Conservation (phyloP, 1,140 invertebrate genomes). For the Zeugodacus cucurbitae region DNA sequence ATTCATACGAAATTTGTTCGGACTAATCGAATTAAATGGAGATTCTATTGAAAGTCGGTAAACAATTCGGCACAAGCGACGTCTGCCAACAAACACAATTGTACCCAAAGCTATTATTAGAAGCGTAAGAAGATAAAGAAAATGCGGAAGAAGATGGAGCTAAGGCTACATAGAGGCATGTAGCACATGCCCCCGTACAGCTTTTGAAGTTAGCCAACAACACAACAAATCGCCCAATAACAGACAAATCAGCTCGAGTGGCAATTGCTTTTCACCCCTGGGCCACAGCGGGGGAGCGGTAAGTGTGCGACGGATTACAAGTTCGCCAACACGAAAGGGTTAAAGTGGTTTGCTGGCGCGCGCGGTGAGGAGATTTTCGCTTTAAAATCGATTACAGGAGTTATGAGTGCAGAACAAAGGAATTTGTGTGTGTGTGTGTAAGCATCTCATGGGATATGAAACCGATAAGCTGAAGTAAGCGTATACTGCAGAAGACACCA, state of each 20-base stretch:
- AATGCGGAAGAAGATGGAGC: background rate
- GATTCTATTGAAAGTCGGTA: conserved; percentile 11
- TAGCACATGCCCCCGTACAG: background rate
- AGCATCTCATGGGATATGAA: background rate
- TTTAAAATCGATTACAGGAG: conserved; percentile 30
- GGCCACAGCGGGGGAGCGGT: no score
- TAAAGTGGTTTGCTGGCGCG: background rate
- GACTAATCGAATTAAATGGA: conserved; percentile 28
- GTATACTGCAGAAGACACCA: background rate
- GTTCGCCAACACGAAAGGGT: background rate
- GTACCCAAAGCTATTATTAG: conserved; percentile 10
- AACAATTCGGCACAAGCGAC: conserved; percentile 10
- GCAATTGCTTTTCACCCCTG: background rate
- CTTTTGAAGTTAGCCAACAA: background rate
- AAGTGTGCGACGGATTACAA: background rate
- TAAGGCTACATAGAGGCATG: background rate
- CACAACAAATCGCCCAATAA: background rate
- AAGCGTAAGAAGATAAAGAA: background rate
- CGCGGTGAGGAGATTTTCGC: background rate
- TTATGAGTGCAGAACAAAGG: background rate
- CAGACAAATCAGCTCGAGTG: background rate
- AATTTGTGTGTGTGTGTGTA: background rate
- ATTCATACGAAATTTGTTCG: conserved; percentile 6
- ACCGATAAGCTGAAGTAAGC: background rate
- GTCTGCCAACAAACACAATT: background rate